A percentile compares a stretch with the other conserved stretches of the same genome.
Evolutionary conservation across 2,113 vertebrate species (phyloP).

Genomic region (Gorsachius goisagi): DNA sequence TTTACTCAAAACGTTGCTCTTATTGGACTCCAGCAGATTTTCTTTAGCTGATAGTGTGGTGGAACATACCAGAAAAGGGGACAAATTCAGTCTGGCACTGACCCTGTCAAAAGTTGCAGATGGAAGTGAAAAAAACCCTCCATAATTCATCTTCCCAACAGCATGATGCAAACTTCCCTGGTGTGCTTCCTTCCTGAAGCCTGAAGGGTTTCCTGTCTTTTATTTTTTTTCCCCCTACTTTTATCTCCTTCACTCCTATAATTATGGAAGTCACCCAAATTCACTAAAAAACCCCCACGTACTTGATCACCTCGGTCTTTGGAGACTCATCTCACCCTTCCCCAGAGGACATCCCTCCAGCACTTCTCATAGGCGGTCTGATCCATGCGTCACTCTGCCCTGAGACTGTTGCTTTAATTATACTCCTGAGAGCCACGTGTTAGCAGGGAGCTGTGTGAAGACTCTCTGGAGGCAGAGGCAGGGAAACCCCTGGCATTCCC

Average conservation of each 20-base stretch:
- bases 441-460: background rate
- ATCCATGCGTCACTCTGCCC: background rate
- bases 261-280: background rate
- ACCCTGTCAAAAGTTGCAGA: background rate
- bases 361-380: constrained; percentile 5
- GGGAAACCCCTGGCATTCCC: constrained; percentile 36
- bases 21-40: background rate
- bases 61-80: background rate
- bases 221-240: background rate
- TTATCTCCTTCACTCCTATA: background rate
- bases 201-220: background rate
- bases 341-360: background rate
- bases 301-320: background rate
- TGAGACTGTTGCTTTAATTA: background rate
- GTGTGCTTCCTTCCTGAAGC: background rate
- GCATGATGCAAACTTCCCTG: background rate
- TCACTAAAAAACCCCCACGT: background rate
- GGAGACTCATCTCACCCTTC: background rate
- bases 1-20: background rate
- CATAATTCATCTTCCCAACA: background rate
- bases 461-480: background rate
- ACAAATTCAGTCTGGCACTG: background rate
- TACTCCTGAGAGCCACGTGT: background rate
- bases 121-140: background rate
- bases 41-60: background rate